These are phyloP conservation scores for Anoplius nigerrimus DNA, from an alignment of 2,888 invertebrate genomes.

Conservation along the genomic window DNA sequence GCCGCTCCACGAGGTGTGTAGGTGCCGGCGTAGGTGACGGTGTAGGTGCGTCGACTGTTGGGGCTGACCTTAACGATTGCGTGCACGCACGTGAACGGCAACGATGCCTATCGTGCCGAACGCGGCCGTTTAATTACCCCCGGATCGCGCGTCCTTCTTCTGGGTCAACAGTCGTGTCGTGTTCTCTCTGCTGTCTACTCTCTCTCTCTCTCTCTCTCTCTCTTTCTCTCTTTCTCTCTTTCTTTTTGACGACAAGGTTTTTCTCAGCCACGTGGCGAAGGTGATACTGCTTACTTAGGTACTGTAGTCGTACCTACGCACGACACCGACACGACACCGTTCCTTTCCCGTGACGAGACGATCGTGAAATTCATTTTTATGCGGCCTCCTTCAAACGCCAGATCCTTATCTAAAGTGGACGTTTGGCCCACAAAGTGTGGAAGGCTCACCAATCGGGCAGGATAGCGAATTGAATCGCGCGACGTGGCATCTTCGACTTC, in stretches of 20 bases:
- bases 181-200: too few species aligned
- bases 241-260: too few species aligned
- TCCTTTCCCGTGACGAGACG: conserved; percentile 24
- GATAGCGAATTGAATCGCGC: too few species aligned
- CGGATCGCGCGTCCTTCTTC: conserved; percentile 33
- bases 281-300: too few species aligned
- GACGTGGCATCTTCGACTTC: too few species aligned
- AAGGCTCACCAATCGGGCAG: too few species aligned
- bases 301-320: too few species aligned
- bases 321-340: not conserved
- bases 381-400: conserved; percentile 32
- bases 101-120: conserved; percentile 13
- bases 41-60: not conserved
- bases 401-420: conserved; percentile 54
- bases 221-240: too few species aligned
- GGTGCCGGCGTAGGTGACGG: not conserved
- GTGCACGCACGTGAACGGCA: conserved; percentile 11
- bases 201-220: too few species aligned
- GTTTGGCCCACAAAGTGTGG: too few species aligned
- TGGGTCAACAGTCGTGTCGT: conserved; percentile 7
- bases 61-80: not conserved
- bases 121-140: conserved; percentile 29
- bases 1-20: not conserved
- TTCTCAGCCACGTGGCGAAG: too few species aligned
- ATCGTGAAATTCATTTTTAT: conserved; percentile 51